Evolutionary conservation across 64 coral and sea anemone species (phyloP), one percentile per base, ranked within the genome.

Genomic region (Actinia tenebrosa): DNA sequence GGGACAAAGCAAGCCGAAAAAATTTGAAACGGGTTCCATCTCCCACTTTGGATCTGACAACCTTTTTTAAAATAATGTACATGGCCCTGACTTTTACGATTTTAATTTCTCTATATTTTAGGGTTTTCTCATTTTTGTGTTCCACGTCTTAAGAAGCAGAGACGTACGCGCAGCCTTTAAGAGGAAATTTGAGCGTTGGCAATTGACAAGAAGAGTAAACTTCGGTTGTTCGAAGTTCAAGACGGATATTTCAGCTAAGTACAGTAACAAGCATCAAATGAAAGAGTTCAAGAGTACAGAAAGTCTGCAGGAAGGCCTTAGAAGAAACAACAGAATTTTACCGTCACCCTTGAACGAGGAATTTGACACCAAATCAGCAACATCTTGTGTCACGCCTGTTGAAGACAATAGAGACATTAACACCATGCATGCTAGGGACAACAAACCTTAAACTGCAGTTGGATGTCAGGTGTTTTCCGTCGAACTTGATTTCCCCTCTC

Each of bases 41-140:
- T 37, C 30, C 30, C n/a, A n/a, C n/a, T 37, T 37, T 37, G 30
- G 30, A 37, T 37, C 30, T 37, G 30, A 37, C 30, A 37, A 37
- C 0, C 30, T 37, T 37, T 37, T 37, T 37, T 37, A 0, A 0
- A 50, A 50, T n/a, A 50, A 50, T 50, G 47, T 5, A 4, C 47
- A 50, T 50, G 47, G 47, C 3, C 2, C 47, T 50, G 3, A 50
- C 47, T 60, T 60, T 60, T 60, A 14, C 17, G 7, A 18, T 14
- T 37, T 37, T 37, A 37, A 11, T 18, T 14, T 60, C 17, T 60
- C 17, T 16, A 53, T 37, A 0, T 56, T 83, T 61, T 37, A 91
- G 89, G 89, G 89, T 46, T 80, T 91, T 1, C 77, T 86, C 19
- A 91, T 91, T 10, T 91, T 91, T 30, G 15, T 91, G 1, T 45